Conservation (phyloP, 2,888 invertebrate species). For the Patella ulyssiponensis region DNA sequence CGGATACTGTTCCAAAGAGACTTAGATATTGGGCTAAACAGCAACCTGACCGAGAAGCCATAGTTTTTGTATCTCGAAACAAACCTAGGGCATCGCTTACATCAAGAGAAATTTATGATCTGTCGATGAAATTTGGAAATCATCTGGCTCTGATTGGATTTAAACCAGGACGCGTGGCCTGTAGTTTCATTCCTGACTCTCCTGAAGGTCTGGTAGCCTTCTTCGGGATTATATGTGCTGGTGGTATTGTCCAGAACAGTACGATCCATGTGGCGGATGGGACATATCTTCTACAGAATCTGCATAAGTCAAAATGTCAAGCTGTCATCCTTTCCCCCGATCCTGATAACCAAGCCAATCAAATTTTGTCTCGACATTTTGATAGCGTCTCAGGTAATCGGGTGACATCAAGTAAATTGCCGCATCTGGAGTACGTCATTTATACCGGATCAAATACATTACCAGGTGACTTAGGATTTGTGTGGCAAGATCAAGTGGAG, state of each 20-base stretch:
- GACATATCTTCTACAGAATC: not conserved
- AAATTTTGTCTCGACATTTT: not conserved
- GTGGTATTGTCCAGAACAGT: not conserved
- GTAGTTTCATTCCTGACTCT: not conserved
- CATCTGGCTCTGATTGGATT: not conserved
- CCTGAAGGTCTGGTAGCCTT: not conserved
- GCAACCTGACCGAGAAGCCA: not conserved
- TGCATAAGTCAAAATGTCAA: not conserved
- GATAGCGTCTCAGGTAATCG: not conserved
- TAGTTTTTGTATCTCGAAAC: not conserved
- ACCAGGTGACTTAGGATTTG: not conserved
- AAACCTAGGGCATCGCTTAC: not conserved
- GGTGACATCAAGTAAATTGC: not conserved
- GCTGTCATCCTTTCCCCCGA: not conserved
- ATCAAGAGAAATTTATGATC: not conserved
- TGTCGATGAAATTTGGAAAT: not conserved
- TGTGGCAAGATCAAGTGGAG: not conserved
- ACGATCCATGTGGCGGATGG: not conserved
- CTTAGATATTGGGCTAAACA: not conserved
- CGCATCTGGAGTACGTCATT: not conserved
- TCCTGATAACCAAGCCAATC: not conserved
- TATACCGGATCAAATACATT: not conserved
- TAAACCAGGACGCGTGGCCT: not conserved
- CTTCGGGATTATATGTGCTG: not conserved
- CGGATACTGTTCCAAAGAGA: not conserved